A percentile compares a stretch with the other conserved stretches of the same genome.
phyloP scores from a whole-genome alignment of 2,113 vertebrate genomes.

The Hiodon alosoides region DNA sequence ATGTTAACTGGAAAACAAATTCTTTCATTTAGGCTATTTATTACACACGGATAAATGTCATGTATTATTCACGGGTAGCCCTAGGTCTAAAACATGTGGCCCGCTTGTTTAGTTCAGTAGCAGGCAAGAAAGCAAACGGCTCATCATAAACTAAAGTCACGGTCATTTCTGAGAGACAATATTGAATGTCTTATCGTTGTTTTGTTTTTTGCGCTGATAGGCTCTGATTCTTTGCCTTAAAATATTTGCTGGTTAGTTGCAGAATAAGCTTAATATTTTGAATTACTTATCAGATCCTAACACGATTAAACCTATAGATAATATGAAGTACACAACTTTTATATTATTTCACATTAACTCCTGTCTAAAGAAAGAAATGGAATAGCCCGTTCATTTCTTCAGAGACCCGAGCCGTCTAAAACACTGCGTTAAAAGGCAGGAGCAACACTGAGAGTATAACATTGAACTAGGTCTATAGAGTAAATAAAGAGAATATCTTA shows the following conservation, averaged over 20 bases:
- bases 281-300: too few relatives aligned
- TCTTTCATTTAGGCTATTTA: too few relatives aligned
- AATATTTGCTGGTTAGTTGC: not conserved
- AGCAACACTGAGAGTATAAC: constrained; percentile 4
- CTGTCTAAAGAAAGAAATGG: not conserved
- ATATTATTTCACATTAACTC: too few relatives aligned
- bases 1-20: too few relatives aligned
- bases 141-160: not conserved
- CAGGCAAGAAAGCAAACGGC: too few relatives aligned
- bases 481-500: constrained; percentile 24
- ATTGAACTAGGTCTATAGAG: not conserved
- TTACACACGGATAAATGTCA: too few relatives aligned
- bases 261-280: too few relatives aligned
- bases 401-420: not conserved
- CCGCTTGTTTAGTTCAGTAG: too few relatives aligned
- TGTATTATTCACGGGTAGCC: too few relatives aligned
- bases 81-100: too few relatives aligned
- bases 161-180: not conserved
- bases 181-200: not conserved
- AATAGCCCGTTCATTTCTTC: not conserved
- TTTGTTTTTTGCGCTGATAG: not conserved
- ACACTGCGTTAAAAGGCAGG: not conserved
- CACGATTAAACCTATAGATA: too few relatives aligned
- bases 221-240: not conserved
- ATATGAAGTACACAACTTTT: too few relatives aligned